phyloP scores from a whole-genome alignment of 2,797 vertebrate species.

The Loris lydekkerianus region DNA sequence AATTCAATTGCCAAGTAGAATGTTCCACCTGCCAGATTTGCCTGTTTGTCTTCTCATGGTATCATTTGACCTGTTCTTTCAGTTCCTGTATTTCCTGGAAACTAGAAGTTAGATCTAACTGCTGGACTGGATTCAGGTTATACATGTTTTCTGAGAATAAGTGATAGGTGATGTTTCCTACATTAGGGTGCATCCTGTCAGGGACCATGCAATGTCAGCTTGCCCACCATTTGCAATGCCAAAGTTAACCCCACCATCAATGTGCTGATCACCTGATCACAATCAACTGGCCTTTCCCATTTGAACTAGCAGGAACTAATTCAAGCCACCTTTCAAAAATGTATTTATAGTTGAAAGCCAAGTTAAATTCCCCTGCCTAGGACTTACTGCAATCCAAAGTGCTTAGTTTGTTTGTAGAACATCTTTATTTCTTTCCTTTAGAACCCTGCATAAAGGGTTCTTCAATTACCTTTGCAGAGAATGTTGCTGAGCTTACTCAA shows the following conservation, averaged over 20 bases:
- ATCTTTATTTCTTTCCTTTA: constrained; percentile 25
- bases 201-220: fast-evolving
- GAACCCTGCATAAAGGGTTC: not conserved
- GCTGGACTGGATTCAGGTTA: not conserved
- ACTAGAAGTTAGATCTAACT: not conserved
- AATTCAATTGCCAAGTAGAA: not conserved
- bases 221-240: not conserved
- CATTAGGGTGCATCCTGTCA: not conserved
- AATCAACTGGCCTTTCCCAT: not conserved
- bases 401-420: constrained; percentile 66
- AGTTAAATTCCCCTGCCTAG: constrained; percentile 64
- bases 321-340: constrained; percentile 58
- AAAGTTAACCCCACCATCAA: not conserved
- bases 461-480: constrained; percentile 72
- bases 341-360: constrained; percentile 61
- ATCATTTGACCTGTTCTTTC: constrained; percentile 8
- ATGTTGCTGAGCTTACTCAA: constrained; percentile 51
- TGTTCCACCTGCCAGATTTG: not conserved
- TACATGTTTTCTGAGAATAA: not conserved
- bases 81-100: not conserved
- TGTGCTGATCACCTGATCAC: not conserved
- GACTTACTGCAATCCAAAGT: constrained; percentile 8
- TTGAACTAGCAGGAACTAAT: constrained; percentile 4
- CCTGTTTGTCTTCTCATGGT: not conserved
- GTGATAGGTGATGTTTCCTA: not conserved